These are phyloP conservation scores for Halichoeres trimaculatus DNA, from an alignment of 2,113 vertebrate species.

Conservation along the genomic window DNA sequence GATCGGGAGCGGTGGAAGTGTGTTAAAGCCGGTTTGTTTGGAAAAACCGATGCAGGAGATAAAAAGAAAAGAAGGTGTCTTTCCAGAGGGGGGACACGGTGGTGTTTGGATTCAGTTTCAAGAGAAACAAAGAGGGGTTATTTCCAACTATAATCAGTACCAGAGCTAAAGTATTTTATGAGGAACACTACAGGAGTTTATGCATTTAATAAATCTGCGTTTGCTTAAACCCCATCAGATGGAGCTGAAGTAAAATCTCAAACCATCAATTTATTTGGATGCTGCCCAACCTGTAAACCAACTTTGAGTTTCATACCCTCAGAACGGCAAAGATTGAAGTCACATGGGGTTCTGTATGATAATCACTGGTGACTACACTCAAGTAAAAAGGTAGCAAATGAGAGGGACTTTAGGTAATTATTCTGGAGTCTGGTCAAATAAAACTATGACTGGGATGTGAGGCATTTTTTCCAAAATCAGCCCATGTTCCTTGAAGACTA, in stretches of 20 bases:
- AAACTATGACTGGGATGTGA: not conserved
- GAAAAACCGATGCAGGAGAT: conserved; percentile 26
- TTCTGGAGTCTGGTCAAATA: conserved; percentile 19
- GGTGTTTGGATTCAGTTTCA: not conserved
- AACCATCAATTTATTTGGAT: conserved; percentile 10
- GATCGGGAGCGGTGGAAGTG: conserved; percentile 45
- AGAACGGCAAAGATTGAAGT: not conserved
- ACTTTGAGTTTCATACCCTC: not conserved
- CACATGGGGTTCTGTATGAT: not conserved
- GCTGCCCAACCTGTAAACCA: conserved; percentile 5
- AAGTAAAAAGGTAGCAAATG: conserved; percentile 10
- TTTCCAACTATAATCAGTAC: conserved; percentile 5
- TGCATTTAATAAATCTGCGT: conserved; percentile 18
- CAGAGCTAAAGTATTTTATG: conserved; percentile 14
- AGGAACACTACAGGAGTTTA: conserved; percentile 9
- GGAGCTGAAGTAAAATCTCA: conserved; percentile 12
- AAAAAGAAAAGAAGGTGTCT: conserved; percentile 13
- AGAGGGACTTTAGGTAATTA: not conserved
- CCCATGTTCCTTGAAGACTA: too few species aligned
- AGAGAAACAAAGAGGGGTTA: conserved; percentile 18
- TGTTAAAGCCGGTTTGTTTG: conserved; percentile 55
- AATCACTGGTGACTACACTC: conserved; percentile 10
- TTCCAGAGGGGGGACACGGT: conserved; percentile 17
- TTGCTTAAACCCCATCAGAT: conserved; percentile 23
- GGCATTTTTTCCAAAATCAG: too few species aligned